Conservation (phyloP, 2,797 vertebrate genomes). For the Arrhamphus sclerolepis region DNA sequence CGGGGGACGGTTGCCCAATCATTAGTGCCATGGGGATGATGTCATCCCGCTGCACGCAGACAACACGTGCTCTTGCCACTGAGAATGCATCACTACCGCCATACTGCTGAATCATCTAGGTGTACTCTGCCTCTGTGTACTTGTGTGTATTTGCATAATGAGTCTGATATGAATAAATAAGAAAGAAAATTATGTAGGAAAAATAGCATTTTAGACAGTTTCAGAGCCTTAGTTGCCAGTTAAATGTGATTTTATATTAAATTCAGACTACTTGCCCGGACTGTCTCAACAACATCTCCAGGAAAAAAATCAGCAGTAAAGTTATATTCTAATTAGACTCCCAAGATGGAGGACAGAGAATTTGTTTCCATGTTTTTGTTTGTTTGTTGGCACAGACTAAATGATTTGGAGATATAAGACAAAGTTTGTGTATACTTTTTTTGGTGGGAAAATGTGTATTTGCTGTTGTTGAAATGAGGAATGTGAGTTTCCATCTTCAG, state of each 20-base stretch:
- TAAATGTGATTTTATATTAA: conserved; percentile 15
- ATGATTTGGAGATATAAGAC: conserved; percentile 37
- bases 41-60: conserved; percentile 57
- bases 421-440: conserved; percentile 50
- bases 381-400: conserved; percentile 41
- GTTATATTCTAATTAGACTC: conserved; percentile 9
- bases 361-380: conserved; percentile 35
- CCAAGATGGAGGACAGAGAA: conserved; percentile 1
- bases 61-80: conserved; percentile 37
- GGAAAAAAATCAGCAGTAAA: conserved; percentile 15
- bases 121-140: not conserved
- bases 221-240: conserved; percentile 7
- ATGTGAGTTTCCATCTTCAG: conserved; percentile 52
- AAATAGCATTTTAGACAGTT: no score
- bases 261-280: conserved; percentile 13
- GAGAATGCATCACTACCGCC: conserved; percentile 34
- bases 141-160: conserved; percentile 9
- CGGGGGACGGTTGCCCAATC: conserved; percentile 60
- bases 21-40: conserved; percentile 68
- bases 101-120: conserved; percentile 67
- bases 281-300: conserved; percentile 4
- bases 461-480: conserved; percentile 48
- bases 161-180: conserved; percentile 9
- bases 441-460: conserved; percentile 40
- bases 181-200: not conserved